phyloP scores from a whole-genome alignment of 2,113 vertebrate genomes.

The Mixornis gularis region DNA sequence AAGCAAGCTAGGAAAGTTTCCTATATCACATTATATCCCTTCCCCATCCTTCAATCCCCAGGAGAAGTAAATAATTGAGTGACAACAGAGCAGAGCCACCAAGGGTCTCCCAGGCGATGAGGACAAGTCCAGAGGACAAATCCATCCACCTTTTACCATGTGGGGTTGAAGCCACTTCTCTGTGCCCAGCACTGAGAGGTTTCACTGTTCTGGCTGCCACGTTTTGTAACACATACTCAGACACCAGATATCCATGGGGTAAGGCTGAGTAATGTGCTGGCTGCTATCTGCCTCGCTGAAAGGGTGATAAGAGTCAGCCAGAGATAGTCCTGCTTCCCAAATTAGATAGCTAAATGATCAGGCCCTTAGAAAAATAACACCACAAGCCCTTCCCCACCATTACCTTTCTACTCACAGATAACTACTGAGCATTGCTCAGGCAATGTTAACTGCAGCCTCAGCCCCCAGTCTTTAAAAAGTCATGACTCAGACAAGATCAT shows the following conservation, averaged over 20 bases:
- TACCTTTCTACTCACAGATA: background rate
- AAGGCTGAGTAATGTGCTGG: constrained; percentile 6
- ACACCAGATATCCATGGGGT: constrained; percentile 21
- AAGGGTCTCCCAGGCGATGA: background rate
- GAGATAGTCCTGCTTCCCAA: constrained; percentile 30
- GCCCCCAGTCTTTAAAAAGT: background rate
- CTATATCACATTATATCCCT: background rate
- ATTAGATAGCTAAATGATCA: constrained; percentile 28
- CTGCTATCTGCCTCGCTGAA: constrained; percentile 49
- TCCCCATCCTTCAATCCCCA: background rate
- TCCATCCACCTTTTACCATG: background rate
- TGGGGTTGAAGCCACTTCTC: background rate
- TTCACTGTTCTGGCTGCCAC: background rate
- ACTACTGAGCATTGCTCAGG: background rate
- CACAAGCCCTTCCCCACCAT: background rate
- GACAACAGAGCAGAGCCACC: constrained; percentile 6
- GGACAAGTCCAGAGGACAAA: background rate
- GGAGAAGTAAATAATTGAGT: constrained; percentile 9
- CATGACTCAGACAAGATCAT: background rate
- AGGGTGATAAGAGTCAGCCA: constrained; percentile 46
- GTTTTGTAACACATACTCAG: background rate
- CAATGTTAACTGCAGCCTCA: background rate
- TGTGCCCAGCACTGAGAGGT: background rate
- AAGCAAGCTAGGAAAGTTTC: background rate
- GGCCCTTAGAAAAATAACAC: constrained; percentile 24